These are phyloP conservation scores for Lasioglossum baleicum DNA, from an alignment of 1,140 invertebrate genomes.

Conservation along the genomic window DNA sequence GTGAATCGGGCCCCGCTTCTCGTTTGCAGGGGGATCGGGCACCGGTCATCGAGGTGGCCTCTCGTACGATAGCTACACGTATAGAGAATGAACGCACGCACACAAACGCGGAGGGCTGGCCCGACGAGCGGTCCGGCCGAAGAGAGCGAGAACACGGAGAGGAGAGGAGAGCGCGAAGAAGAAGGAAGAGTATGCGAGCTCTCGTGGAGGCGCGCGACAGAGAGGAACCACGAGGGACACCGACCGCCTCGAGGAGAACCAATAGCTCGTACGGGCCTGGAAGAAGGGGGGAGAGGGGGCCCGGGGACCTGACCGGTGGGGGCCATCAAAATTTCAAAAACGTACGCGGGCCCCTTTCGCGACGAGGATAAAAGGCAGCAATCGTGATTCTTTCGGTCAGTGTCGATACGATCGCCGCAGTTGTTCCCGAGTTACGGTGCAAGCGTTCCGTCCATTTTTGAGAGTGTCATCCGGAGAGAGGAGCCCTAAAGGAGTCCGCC, in stretches of 20 bases:
- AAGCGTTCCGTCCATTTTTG: neutral
- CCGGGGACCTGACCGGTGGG: slow-evolving; percentile 83
- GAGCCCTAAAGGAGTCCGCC: neutral
- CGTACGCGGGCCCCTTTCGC: slow-evolving; percentile 80
- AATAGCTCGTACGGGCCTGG: slow-evolving; percentile 67
- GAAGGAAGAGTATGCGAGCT: slow-evolving; percentile 44
- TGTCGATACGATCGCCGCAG: slow-evolving; percentile 78
- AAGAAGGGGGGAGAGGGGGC: slow-evolving; percentile 56
- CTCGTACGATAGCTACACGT: neutral
- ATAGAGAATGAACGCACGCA: neutral
- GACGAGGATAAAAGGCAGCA: slow-evolving; percentile 80
- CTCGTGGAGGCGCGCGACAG: slow-evolving; percentile 16
- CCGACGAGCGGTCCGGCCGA: neutral
- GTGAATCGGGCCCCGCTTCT: neutral
- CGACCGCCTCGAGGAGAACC: slow-evolving; percentile 66
- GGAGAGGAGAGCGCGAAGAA: slow-evolving; percentile 28
- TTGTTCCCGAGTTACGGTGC: slow-evolving; percentile 61
- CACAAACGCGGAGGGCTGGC: slow-evolving; percentile 27
- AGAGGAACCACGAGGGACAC: slow-evolving; percentile 36
- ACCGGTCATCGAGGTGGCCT: neutral
- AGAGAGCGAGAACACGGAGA: slow-evolving; percentile 2
- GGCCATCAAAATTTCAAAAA: slow-evolving; percentile 83
- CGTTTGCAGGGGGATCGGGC: too few relatives aligned
- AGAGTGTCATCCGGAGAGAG: slow-evolving; percentile 16
- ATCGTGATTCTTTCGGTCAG: slow-evolving; percentile 80